A percentile compares a stretch with the other conserved stretches of the same genome.
phyloP scores from a whole-genome alignment of 2,888 invertebrate species.

The Nebria salina region DNA sequence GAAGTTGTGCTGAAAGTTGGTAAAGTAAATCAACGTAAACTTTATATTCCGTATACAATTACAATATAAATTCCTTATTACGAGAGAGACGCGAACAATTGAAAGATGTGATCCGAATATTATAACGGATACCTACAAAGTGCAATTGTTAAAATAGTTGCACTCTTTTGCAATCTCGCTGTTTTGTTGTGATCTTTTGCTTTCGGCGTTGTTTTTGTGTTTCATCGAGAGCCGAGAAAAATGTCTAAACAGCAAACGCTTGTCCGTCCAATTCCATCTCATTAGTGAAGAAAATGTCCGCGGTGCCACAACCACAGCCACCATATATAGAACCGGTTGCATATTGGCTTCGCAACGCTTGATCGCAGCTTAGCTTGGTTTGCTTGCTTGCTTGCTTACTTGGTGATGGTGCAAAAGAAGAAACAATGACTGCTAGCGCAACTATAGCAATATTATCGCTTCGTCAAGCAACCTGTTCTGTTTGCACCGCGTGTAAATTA shows the following conservation, averaged over 20 bases:
- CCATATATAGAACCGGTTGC: conserved; percentile 63
- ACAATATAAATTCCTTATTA: background rate
- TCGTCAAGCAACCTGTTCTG: conserved; percentile 35
- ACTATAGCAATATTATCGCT: conserved; percentile 34
- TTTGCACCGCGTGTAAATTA: conserved; percentile 41
- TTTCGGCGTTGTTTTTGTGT: conserved; percentile 35
- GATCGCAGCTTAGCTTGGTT: background rate
- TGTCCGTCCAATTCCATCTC: conserved; percentile 65
- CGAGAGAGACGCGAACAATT: conserved; percentile 13
- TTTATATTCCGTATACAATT: conserved; percentile 7
- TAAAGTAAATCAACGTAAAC: conserved; percentile 2
- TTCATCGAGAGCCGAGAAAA: conserved; percentile 42
- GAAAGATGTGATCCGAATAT: conserved; percentile 36
- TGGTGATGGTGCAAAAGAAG: conserved; percentile 18
- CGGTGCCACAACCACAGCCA: conserved; percentile 50
- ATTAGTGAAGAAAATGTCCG: conserved; percentile 63
- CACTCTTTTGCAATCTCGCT: conserved; percentile 14
- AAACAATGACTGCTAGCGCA: conserved; percentile 34
- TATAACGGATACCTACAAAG: conserved; percentile 16
- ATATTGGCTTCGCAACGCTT: conserved; percentile 26
- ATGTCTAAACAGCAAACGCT: conserved; percentile 54
- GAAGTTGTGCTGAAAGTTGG: background rate
- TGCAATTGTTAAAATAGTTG: conserved; percentile 40
- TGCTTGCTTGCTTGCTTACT: no score
- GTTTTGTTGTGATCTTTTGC: conserved; percentile 33